Evolutionary conservation across 2,888 invertebrate genomes (phyloP).

Genomic region (Euphydryas editha): DNA sequence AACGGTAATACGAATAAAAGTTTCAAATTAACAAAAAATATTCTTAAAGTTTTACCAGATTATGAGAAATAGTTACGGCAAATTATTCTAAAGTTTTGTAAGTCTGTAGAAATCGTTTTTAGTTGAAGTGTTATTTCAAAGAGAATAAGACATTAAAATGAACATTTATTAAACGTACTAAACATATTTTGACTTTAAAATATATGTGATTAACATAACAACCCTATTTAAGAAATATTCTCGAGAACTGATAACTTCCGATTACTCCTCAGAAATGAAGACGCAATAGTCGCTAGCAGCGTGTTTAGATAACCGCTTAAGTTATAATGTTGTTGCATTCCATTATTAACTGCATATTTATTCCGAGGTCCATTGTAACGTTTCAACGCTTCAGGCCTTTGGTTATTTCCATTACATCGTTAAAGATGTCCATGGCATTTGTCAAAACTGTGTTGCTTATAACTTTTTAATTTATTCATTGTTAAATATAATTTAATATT

Average conservation of each 20-base stretch:
- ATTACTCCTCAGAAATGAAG: slow-evolving; percentile 26
- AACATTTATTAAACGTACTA: not conserved
- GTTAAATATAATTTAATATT: not conserved
- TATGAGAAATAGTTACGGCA: not conserved
- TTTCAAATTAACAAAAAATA: not conserved
- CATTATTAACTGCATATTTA: slow-evolving; percentile 28
- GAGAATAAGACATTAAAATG: not conserved
- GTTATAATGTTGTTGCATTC: slow-evolving; percentile 16
- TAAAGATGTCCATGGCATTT: not conserved
- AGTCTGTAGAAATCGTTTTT: not conserved
- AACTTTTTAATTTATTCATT: not conserved
- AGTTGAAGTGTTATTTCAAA: not conserved
- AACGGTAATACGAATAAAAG: not conserved
- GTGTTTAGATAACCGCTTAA: slow-evolving; percentile 19
- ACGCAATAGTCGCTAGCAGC: slow-evolving; percentile 20
- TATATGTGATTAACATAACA: not conserved
- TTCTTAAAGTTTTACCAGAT: not conserved
- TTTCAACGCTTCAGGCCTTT: slow-evolving; percentile 6
- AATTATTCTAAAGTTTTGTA: not conserved
- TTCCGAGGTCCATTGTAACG: slow-evolving; percentile 15
- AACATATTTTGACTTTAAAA: not conserved
- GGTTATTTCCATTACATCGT: slow-evolving; percentile 2
- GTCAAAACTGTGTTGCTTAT: slow-evolving; percentile 1
- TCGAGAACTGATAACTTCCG: slow-evolving; percentile 15
- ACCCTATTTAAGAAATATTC: slow-evolving; percentile 12